A percentile compares a stretch with the other conserved stretches of the same genome.
These are phyloP conservation scores for Carcharodon carcharias DNA, from an alignment of 2,797 vertebrate species.

Conservation along the genomic window DNA sequence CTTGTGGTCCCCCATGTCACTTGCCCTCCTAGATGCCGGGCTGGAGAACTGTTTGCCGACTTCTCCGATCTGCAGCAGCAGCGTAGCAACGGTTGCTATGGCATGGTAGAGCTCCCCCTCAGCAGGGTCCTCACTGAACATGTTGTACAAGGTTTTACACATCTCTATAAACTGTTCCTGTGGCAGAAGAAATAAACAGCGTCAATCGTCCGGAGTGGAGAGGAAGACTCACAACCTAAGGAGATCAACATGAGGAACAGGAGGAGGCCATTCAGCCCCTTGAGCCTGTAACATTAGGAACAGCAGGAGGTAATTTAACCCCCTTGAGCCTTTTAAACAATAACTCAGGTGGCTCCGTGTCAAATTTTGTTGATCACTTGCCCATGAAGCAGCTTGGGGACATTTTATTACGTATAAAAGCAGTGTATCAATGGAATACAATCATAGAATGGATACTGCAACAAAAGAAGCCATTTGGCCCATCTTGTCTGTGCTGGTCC, in stretches of 20 bases:
- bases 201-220: background rate
- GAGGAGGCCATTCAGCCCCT: background rate
- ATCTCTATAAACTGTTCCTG: constrained; percentile 97
- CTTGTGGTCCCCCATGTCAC: constrained; percentile 43
- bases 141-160: constrained; percentile 95
- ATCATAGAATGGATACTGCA: too few relatives aligned
- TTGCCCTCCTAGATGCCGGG: constrained; percentile 55
- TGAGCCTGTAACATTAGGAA: background rate
- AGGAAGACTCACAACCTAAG: background rate
- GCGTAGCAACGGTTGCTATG: constrained; percentile 90
- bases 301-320: background rate
- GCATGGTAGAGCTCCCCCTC: constrained; percentile 92
- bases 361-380: background rate
- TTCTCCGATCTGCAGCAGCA: constrained; percentile 86
- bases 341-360: background rate
- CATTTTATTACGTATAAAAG: background rate
- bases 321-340: background rate
- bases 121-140: constrained; percentile 85
- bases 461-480: too few relatives aligned
- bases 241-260: background rate
- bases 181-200: background rate
- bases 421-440: background rate
- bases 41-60: constrained; percentile 84
- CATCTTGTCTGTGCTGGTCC: too few relatives aligned
- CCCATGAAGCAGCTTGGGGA: background rate